phyloP scores from a whole-genome alignment of 2,113 vertebrate genomes.

The Poeciliopsis occidentalis region DNA sequence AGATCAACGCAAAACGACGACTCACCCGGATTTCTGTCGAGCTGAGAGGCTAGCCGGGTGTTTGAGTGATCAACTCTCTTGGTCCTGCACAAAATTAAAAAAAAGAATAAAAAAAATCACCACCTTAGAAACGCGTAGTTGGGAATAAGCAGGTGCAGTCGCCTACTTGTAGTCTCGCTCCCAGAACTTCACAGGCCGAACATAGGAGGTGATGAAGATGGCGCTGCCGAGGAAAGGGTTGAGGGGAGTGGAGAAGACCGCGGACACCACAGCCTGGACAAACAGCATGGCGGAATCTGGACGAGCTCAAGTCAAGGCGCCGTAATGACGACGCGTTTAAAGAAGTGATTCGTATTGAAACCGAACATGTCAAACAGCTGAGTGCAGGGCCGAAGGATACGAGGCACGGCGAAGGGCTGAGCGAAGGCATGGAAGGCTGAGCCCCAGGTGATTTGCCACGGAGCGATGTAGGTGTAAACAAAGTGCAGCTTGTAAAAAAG shows the following conservation, averaged over 20 bases:
- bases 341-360: neutral
- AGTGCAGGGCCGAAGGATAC: constrained; percentile 86
- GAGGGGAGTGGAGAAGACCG: constrained; percentile 89
- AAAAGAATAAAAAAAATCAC: neutral
- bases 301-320: constrained; percentile 60
- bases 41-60: constrained; percentile 88
- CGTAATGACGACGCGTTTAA: too few relatives aligned
- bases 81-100: constrained; percentile 74
- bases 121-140: neutral
- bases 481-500: constrained; percentile 96
- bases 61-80: constrained; percentile 92
- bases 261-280: constrained; percentile 86
- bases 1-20: neutral
- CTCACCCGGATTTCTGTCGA: constrained; percentile 89
- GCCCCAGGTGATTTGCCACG: constrained; percentile 99
- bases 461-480: constrained; percentile 97
- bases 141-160: neutral
- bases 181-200: constrained; percentile 91
- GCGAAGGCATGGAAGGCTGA: constrained; percentile 98
- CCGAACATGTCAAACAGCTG: neutral
- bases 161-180: constrained; percentile 91
- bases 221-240: constrained; percentile 91
- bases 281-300: constrained; percentile 92
- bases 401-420: constrained; percentile 97
- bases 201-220: constrained; percentile 91